phyloP scores from a whole-genome alignment of 2,888 invertebrate species.

The Ellobium chinense region DNA sequence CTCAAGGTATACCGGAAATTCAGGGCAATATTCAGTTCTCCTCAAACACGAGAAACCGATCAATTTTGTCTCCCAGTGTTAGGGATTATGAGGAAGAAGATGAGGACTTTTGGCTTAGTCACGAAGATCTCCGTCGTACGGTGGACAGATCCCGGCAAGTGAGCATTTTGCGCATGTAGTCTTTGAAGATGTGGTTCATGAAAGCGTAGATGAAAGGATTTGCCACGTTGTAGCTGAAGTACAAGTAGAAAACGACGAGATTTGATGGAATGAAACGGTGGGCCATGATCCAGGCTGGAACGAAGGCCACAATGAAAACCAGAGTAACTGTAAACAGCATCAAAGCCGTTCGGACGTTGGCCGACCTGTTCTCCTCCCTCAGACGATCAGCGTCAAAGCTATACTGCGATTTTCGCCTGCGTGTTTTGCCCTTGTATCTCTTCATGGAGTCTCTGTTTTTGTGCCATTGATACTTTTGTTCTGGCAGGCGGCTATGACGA shows the following conservation, averaged over 20 bases:
- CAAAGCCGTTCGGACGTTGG: conserved; percentile 77
- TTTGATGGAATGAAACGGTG: conserved; percentile 65
- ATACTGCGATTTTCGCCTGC: conserved; percentile 4
- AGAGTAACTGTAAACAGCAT: conserved; percentile 78
- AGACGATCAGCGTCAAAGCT: conserved; percentile 49
- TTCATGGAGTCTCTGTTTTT: conserved; percentile 43
- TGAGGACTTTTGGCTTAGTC: no score
- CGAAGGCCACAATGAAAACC: conserved; percentile 76
- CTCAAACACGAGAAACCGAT: no score
- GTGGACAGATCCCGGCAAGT: conserved; percentile 16
- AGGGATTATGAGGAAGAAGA: no score
- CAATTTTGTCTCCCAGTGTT: no score
- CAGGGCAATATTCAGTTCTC: no score
- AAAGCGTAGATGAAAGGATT: conserved; percentile 79
- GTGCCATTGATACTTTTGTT: conserved; percentile 39
- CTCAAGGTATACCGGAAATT: no score
- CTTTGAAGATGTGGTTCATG: conserved; percentile 76
- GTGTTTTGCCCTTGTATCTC: conserved; percentile 35
- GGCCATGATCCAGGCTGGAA: conserved; percentile 77
- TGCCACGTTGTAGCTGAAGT: conserved; percentile 78
- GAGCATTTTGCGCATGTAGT: conserved; percentile 63
- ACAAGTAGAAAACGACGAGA: conserved; percentile 74
- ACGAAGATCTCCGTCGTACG: neutral
- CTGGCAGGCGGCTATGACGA: conserved; percentile 20
- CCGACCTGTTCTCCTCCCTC: conserved; percentile 64